phyloP scores from a whole-genome alignment of 2,113 vertebrate genomes.

The Chaenogobius annularis region DNA sequence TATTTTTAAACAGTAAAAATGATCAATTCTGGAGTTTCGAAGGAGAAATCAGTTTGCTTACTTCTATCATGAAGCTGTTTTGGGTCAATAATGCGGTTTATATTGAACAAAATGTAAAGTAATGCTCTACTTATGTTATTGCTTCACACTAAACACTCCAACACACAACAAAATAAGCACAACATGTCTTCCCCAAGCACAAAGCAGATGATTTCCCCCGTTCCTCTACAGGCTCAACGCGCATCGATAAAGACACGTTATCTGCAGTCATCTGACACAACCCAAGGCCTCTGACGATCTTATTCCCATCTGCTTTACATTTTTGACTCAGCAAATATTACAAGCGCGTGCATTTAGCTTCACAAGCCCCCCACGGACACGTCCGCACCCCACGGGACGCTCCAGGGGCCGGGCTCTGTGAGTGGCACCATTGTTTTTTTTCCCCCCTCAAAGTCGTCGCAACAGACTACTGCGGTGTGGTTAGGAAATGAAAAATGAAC shows the following conservation, averaged over 20 bases:
- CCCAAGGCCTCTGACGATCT: conserved; percentile 19
- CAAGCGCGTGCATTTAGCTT: conserved; percentile 59
- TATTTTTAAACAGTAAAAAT: too few species aligned
- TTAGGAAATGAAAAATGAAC: conserved; percentile 17
- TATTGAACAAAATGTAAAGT: too few species aligned
- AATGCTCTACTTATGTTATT: too few species aligned
- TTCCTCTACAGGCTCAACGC: neutral
- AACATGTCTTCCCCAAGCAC: too few species aligned
- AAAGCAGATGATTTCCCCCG: neutral
- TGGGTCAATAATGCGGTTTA: too few species aligned
- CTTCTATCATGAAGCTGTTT: too few species aligned
- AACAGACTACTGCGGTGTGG: conserved; percentile 17
- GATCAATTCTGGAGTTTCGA: too few species aligned
- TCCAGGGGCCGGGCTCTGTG: conserved; percentile 18
- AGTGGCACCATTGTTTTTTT: conserved; percentile 63
- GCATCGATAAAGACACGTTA: neutral
- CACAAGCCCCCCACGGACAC: conserved; percentile 49
- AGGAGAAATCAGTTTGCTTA: too few species aligned
- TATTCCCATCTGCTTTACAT: conserved; percentile 69
- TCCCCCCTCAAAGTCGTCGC: conserved; percentile 37
- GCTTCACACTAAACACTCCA: too few species aligned
- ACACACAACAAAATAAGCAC: too few species aligned
- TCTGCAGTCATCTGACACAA: conserved; percentile 20
- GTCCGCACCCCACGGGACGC: conserved; percentile 35
- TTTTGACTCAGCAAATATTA: conserved; percentile 57